Percentiles rank a stretch among this genome's conserved stretches.
Evolutionary conservation across 2,113 vertebrate genomes (phyloP).

Genomic region (Passer domesticus): DNA sequence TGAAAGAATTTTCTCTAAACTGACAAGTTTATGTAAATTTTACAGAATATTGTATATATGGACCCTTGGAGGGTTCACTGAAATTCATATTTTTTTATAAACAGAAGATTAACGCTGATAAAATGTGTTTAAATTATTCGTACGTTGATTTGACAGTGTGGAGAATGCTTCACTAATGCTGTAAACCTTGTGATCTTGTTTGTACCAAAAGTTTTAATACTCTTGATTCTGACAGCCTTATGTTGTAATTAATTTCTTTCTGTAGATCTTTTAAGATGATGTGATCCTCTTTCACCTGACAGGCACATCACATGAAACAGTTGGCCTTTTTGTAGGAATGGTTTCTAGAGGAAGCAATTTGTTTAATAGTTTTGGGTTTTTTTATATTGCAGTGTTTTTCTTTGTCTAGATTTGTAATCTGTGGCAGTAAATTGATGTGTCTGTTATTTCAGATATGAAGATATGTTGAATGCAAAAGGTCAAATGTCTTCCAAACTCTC

Average conservation of each 20-base stretch:
- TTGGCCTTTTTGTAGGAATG: not conserved
- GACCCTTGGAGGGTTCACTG: not conserved
- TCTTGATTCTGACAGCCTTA: not conserved
- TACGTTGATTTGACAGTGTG: not conserved
- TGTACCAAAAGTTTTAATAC: not conserved
- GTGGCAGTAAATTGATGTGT: not conserved
- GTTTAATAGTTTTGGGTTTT: not conserved
- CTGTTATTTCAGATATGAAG: slow-evolving; percentile 68
- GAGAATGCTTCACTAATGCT: not conserved
- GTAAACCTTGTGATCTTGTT: not conserved
- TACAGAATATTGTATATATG: not conserved
- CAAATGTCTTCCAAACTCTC: slow-evolving; percentile 61
- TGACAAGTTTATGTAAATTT: not conserved
- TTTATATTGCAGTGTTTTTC: not conserved
- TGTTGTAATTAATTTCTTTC: not conserved
- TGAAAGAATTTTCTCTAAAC: not conserved
- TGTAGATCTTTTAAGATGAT: not conserved
- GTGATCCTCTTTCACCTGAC: not conserved
- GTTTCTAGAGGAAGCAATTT: not conserved
- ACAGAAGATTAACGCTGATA: not conserved
- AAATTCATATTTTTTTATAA: not conserved
- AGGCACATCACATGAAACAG: not conserved
- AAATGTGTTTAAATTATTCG: not conserved
- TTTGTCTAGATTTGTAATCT: not conserved
- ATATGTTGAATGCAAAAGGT: slow-evolving; percentile 55